These are phyloP conservation scores for Lateolabrax maculatus DNA, from an alignment of 2,797 vertebrate species.

Conservation along the genomic window DNA sequence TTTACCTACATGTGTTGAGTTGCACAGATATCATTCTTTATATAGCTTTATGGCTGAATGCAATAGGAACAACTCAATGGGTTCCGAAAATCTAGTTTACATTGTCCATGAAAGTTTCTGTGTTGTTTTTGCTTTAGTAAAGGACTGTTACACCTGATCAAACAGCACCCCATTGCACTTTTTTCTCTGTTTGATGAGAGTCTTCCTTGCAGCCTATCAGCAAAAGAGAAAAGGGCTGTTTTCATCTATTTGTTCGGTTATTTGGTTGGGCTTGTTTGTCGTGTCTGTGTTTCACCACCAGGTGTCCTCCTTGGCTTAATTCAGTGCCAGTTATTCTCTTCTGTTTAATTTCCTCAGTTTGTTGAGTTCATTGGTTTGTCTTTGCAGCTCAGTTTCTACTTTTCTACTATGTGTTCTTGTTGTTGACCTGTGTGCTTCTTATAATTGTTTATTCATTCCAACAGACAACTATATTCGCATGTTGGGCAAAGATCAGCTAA, in stretches of 20 bases:
- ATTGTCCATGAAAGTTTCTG: too few relatives aligned
- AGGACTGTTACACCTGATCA: not conserved
- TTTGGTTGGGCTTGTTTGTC: not conserved
- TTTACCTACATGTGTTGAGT: too few relatives aligned
- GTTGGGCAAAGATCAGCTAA: too few relatives aligned
- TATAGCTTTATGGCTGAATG: not conserved
- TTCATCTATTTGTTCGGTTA: not conserved
- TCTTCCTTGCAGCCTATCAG: not conserved
- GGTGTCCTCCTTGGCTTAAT: not conserved
- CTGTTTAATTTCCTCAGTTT: not conserved
- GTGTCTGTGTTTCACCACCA: constrained; percentile 18
- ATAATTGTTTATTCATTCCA: too few relatives aligned
- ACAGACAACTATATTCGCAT: too few relatives aligned
- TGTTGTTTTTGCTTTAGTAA: not conserved
- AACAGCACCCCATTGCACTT: not conserved
- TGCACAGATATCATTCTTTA: not conserved
- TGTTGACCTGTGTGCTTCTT: too few relatives aligned
- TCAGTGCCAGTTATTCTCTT: not conserved
- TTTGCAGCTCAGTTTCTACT: too few relatives aligned
- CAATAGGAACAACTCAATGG: not conserved
- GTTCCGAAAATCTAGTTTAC: not conserved
- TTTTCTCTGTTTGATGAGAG: not conserved
- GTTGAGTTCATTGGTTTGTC: not conserved
- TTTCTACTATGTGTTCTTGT: too few relatives aligned
- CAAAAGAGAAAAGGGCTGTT: not conserved